Evolutionary conservation across 2,888 invertebrate species (phyloP).

Genomic region (Drosophila mulleri): DNA sequence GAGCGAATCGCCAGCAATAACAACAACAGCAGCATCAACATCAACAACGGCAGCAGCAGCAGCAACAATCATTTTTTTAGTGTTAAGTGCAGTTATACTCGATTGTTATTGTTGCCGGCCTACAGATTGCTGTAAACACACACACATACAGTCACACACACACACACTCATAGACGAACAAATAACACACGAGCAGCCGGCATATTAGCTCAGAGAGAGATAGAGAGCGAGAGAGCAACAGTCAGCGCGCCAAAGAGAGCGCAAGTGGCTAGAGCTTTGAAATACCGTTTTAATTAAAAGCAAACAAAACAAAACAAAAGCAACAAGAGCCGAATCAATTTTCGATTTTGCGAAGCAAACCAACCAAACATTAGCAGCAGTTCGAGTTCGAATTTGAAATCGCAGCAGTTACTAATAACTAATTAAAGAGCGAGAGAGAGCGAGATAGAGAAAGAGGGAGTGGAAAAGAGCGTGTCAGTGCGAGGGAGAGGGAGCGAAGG

Average conservation of each 20-base stretch:
- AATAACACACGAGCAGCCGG: conserved; percentile 34
- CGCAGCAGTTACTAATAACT: conserved; percentile 20
- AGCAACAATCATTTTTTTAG: conserved; percentile 44
- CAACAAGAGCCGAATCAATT: background rate
- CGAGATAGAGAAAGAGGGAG: too few species aligned
- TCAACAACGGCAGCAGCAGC: conserved; percentile 13
- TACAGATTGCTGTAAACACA: conserved; percentile 18
- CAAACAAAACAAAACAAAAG: conserved; percentile 30
- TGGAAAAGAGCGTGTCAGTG: background rate
- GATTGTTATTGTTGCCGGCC: conserved; percentile 41
- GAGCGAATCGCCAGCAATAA: conserved; percentile 15
- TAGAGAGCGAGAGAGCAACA: conserved; percentile 13
- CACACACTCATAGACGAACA: background rate
- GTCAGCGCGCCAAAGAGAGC: conserved; percentile 21
- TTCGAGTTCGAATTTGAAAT: conserved; percentile 18
- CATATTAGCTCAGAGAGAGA: conserved; percentile 47
- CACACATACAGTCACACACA: conserved; percentile 5
- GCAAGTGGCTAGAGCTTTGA: conserved; percentile 25
- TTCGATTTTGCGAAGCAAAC: background rate
- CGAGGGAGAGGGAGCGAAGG: background rate
- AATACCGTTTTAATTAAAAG: conserved; percentile 43
- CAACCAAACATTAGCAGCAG: background rate
- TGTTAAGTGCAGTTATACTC: conserved; percentile 53
- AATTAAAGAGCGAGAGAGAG: conserved; percentile 10
- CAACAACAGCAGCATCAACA: conserved; percentile 12